A percentile compares a stretch with the other conserved stretches of the same genome.
Evolutionary conservation across 2,888 invertebrate species (phyloP).

Genomic region (Drosophila yooni): DNA sequence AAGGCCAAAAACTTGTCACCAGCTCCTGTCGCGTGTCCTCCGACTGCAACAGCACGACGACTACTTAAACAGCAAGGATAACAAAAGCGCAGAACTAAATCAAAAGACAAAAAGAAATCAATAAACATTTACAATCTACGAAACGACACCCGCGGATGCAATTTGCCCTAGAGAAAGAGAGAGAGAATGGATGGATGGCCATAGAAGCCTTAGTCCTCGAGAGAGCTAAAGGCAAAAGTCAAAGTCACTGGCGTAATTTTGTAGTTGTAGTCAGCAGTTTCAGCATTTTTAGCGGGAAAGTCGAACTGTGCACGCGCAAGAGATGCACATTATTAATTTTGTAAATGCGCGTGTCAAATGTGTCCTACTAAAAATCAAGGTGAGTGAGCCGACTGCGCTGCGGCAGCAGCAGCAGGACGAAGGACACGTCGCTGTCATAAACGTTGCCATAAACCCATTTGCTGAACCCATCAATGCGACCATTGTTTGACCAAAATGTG

Average conservation of each 20-base stretch:
- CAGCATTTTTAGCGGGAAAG: constrained; percentile 2
- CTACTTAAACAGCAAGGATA: constrained; percentile 71
- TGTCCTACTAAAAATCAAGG: constrained; percentile 69
- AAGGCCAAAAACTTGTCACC: constrained; percentile 68
- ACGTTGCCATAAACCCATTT: constrained; percentile 66
- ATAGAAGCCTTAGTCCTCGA: constrained; percentile 2
- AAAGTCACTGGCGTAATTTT: constrained; percentile 18
- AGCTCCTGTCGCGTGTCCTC: constrained; percentile 81
- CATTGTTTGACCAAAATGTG: constrained; percentile 68
- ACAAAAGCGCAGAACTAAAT: constrained; percentile 54
- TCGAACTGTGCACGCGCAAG: constrained; percentile 54
- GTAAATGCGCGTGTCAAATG: constrained; percentile 79
- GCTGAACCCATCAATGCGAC: constrained; percentile 60
- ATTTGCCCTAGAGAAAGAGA: constrained; percentile 1
- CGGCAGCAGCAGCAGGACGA: constrained; percentile 17
- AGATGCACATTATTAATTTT: constrained; percentile 72
- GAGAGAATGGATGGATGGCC: neutral
- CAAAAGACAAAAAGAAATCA: constrained; percentile 62
- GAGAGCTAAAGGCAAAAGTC: constrained; percentile 26
- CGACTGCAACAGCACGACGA: constrained; percentile 74
- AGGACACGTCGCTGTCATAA: constrained; percentile 51
- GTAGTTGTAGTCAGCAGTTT: constrained; percentile 10
- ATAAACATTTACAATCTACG: constrained; percentile 68
- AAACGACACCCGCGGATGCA: constrained; percentile 71
- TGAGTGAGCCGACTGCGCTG: constrained; percentile 44